Conservation (phyloP, 92 coral and sea anemone species). For the Parazoanthus darwini region DNA sequence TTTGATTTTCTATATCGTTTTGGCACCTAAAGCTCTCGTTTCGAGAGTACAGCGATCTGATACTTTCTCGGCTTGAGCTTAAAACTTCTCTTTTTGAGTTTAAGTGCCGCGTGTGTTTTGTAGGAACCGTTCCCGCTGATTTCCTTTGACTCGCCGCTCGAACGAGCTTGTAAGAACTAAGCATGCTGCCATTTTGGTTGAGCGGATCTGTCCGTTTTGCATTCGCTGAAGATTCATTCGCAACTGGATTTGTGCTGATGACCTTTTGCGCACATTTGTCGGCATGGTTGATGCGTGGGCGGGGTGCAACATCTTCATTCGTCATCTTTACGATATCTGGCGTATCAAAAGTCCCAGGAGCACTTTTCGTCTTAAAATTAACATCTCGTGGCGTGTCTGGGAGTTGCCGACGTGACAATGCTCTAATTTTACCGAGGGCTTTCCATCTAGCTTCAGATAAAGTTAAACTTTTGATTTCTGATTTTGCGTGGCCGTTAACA, state of each 20-base stretch:
- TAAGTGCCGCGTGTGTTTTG: constrained; percentile 13
- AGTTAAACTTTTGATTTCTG: constrained; percentile 13
- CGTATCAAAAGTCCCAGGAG: background rate
- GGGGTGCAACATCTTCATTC: background rate
- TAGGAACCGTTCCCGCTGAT: background rate
- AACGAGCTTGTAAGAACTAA: constrained; percentile 10
- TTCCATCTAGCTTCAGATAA: constrained; percentile 19
- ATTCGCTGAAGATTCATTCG: background rate
- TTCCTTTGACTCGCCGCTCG: constrained; percentile 36
- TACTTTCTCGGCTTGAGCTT: constrained; percentile 1
- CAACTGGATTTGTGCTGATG: background rate
- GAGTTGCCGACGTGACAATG: constrained; percentile 21
- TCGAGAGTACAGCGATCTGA: constrained; percentile 23
- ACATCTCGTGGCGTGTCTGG: constrained; percentile 14
- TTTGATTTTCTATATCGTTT: background rate
- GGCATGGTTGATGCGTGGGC: background rate
- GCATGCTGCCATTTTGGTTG: background rate
- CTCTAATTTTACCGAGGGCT: background rate
- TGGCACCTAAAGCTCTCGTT: background rate
- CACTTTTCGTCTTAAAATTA: background rate
- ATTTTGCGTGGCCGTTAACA: background rate
- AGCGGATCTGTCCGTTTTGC: background rate
- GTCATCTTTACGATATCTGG: background rate
- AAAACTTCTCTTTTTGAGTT: constrained; percentile 5
- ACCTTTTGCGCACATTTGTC: background rate